Percentiles rank a stretch among this genome's conserved stretches.
Conservation (phyloP, 2,888 invertebrate genomes). For the Brachynemurus nebulosus region DNA sequence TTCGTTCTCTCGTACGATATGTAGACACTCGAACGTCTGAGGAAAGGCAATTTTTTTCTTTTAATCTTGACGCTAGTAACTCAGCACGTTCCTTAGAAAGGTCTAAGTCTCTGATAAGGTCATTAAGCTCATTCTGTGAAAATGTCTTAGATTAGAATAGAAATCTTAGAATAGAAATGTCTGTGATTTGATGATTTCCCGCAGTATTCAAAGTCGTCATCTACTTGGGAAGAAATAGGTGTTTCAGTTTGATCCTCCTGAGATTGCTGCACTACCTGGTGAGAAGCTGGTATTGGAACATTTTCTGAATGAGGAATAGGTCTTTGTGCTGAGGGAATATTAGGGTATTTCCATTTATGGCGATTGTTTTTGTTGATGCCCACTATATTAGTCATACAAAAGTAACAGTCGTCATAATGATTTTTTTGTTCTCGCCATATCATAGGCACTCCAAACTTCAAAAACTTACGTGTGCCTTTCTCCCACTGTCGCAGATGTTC, state of each 20-base stretch:
- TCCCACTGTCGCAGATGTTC: slow-evolving; percentile 17
- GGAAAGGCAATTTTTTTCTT: neutral
- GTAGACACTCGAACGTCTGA: neutral
- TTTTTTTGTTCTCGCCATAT: slow-evolving; percentile 14
- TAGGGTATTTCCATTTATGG: slow-evolving; percentile 10
- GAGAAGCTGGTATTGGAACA: slow-evolving; percentile 10
- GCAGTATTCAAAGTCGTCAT: neutral
- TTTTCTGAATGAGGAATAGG: slow-evolving; percentile 9
- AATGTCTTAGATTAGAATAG: too few relatives aligned
- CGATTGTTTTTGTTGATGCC: slow-evolving; percentile 12
- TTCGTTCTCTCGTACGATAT: neutral
- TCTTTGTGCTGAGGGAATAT: slow-evolving; percentile 12
- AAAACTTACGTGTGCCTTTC: slow-evolving; percentile 9
- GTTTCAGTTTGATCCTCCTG: neutral
- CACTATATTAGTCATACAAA: slow-evolving; percentile 11
- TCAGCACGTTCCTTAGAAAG: slow-evolving; percentile 18
- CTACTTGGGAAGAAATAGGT: neutral
- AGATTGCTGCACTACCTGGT: neutral
- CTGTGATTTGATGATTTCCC: slow-evolving; percentile 6
- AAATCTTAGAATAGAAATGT: too few relatives aligned
- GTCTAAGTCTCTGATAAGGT: slow-evolving; percentile 17
- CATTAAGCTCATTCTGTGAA: slow-evolving; percentile 17
- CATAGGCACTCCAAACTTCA: slow-evolving; percentile 10
- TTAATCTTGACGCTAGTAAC: slow-evolving; percentile 16
- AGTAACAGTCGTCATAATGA: slow-evolving; percentile 14